A percentile compares a stretch with the other conserved stretches of the same genome.
phyloP scores from a whole-genome alignment of 2,888 invertebrate species.

The Saturnia japonica region DNA sequence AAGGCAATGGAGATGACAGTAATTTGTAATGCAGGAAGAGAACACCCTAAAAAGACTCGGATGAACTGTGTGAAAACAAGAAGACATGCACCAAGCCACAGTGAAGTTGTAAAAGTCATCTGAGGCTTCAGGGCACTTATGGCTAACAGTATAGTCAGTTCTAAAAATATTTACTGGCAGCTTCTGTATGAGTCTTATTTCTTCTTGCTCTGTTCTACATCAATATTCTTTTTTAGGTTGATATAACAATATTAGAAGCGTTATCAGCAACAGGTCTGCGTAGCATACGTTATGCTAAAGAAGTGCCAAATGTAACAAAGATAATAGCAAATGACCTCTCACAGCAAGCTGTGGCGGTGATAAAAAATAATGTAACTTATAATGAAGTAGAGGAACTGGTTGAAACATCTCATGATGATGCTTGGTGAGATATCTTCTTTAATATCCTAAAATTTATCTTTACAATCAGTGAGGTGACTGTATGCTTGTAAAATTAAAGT shows the following conservation, averaged over 20 bases:
- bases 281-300: constrained; percentile 97
- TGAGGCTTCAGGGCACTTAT: no score
- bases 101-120: no score
- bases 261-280: constrained; percentile 97
- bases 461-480: background rate
- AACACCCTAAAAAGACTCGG: no score
- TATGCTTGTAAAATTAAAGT: no score
- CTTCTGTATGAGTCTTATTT: no score
- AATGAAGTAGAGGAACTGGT: constrained; percentile 90
- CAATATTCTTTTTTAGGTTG: constrained; percentile 57
- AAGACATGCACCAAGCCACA: no score
- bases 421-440: constrained; percentile 83
- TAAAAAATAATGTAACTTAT: constrained; percentile 88
- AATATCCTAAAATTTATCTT: background rate
- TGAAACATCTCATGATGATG: constrained; percentile 91
- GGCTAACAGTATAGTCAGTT: no score
- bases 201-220: background rate
- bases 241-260: constrained; percentile 92
- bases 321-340: constrained; percentile 97
- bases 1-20: no score
- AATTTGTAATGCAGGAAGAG: no score
- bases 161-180: no score
- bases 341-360: constrained; percentile 91
- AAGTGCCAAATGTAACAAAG: constrained; percentile 90
- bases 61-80: no score